Conservation (phyloP, 1,140 invertebrate species). For the Anastatus disparis region DNA sequence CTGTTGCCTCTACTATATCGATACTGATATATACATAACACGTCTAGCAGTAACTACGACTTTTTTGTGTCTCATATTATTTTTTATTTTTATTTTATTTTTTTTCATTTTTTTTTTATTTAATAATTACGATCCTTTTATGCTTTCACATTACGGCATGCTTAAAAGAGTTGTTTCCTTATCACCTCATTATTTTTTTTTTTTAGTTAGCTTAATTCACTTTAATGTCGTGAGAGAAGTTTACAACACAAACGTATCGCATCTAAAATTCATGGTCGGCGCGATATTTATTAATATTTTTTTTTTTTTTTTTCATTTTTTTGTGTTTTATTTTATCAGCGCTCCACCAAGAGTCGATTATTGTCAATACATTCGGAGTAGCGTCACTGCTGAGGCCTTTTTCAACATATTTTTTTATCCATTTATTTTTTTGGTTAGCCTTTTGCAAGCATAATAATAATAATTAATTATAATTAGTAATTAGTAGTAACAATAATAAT, state of each 20-base stretch:
- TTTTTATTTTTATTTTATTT: slow-evolving; percentile 11
- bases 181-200: slow-evolving; percentile 9
- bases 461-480: slow-evolving; percentile 28
- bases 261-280: slow-evolving; percentile 41
- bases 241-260: slow-evolving; percentile 37
- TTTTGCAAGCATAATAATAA: slow-evolving; percentile 14
- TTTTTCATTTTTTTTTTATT: background rate
- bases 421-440: background rate
- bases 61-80: slow-evolving; percentile 36
- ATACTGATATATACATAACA: slow-evolving; percentile 63
- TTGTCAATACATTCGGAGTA: slow-evolving; percentile 66
- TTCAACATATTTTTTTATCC: slow-evolving; percentile 7
- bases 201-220: slow-evolving; percentile 1
- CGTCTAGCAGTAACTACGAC: slow-evolving; percentile 62
- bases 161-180: slow-evolving; percentile 8
- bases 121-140: slow-evolving; percentile 48
- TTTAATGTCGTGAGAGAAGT: background rate
- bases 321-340: slow-evolving; percentile 10
- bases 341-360: slow-evolving; percentile 50
- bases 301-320: slow-evolving; percentile 41
- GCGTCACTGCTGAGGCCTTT: slow-evolving; percentile 56
- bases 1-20: slow-evolving; percentile 51
- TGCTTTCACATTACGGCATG: slow-evolving; percentile 32
- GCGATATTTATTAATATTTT: slow-evolving; percentile 40
- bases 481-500: slow-evolving; percentile 24